These are phyloP conservation scores for Iselma pallidipennis DNA, from an alignment of 2,888 invertebrate genomes.

Conservation along the genomic window DNA sequence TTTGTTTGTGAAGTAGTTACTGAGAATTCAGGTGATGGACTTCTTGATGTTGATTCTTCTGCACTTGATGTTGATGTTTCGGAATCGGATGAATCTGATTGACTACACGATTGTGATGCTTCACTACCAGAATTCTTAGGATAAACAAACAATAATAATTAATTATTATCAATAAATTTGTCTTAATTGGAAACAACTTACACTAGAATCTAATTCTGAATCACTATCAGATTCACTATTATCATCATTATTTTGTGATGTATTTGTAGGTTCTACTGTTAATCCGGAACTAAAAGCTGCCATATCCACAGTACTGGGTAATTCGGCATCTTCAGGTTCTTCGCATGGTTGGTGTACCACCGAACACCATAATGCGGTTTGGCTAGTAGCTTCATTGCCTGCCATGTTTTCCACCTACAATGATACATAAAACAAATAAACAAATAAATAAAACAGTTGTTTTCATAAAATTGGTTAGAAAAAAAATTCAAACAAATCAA, in stretches of 20 bases:
- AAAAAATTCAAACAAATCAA: constrained; percentile 32
- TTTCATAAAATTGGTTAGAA: not conserved
- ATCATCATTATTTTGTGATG: constrained; percentile 30
- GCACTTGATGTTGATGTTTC: constrained; percentile 54
- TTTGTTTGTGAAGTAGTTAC: constrained; percentile 65
- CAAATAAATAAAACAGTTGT: not conserved
- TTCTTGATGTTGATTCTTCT: constrained; percentile 51
- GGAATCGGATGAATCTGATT: constrained; percentile 54
- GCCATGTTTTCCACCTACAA: constrained; percentile 44
- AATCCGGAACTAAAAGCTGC: constrained; percentile 64
- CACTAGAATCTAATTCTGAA: constrained; percentile 60
- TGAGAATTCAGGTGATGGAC: constrained; percentile 61
- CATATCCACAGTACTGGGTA: constrained; percentile 70
- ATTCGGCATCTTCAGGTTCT: constrained; percentile 65
- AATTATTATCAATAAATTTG: not conserved
- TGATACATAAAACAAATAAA: not conserved
- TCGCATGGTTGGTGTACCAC: constrained; percentile 63
- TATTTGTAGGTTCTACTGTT: constrained; percentile 43
- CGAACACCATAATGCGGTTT: constrained; percentile 59
- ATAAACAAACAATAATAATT: constrained; percentile 4
- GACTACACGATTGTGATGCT: constrained; percentile 54
- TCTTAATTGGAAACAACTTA: constrained; percentile 31
- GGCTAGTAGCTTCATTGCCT: constrained; percentile 53
- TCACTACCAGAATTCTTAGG: constrained; percentile 58
- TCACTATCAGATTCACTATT: constrained; percentile 62